Percentiles rank a stretch among this genome's conserved stretches.
phyloP scores from a whole-genome alignment of 1,140 invertebrate genomes.

The Aphaenogaster rudis region DNA sequence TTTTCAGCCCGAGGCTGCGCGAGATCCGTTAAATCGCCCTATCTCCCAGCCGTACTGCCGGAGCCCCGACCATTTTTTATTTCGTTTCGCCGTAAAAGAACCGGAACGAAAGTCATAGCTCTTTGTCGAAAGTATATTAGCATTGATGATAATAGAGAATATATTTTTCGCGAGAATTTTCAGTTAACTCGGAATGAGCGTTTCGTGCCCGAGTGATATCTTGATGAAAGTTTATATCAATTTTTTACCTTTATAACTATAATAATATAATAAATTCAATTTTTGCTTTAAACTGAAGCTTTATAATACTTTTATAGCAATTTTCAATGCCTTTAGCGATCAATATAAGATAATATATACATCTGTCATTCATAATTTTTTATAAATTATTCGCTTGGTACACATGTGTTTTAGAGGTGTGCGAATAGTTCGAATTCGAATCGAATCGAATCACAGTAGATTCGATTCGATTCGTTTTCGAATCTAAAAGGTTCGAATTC shows the following conservation, averaged over 20 bases:
- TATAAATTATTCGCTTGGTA: not conserved
- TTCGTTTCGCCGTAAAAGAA: conserved; percentile 3
- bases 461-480: too few relatives aligned
- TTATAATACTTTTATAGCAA: not conserved
- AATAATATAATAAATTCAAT: not conserved
- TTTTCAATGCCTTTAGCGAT: not conserved
- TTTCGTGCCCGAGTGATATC: not conserved
- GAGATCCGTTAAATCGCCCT: conserved; percentile 60
- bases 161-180: conserved; percentile 26
- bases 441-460: too few relatives aligned
- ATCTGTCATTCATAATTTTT: not conserved
- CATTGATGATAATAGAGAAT: conserved; percentile 18
- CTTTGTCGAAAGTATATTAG: conserved; percentile 30
- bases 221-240: conserved; percentile 15
- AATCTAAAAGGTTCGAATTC: too few relatives aligned
- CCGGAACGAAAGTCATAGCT: conserved; percentile 22
- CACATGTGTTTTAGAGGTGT: too few relatives aligned
- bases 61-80: conserved; percentile 34
- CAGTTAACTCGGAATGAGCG: not conserved
- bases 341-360: not conserved
- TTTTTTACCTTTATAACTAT: not conserved
- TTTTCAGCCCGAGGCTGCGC: conserved; percentile 46
- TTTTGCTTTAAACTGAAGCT: not conserved
- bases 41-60: conserved; percentile 29
- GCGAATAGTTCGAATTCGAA: too few relatives aligned